phyloP scores from a whole-genome alignment of 2,113 vertebrate genomes.

The Rhabdomys dilectus region DNA sequence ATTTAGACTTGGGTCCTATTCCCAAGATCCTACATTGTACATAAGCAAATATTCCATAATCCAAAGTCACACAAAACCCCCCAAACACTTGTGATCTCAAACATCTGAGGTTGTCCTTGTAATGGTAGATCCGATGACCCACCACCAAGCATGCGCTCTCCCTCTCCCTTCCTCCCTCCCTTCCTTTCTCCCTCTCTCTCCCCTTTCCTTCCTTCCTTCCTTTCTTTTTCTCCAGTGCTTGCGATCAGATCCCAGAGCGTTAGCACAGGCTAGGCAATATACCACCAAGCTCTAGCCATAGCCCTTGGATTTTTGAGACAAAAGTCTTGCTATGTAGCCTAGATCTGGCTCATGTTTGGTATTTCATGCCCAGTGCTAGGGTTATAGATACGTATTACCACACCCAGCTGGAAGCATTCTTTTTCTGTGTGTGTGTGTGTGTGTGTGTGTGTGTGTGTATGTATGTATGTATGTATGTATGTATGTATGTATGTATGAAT shows the following conservation, averaged over 20 bases:
- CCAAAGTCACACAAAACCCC: background rate
- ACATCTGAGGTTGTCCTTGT: background rate
- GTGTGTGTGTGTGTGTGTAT: background rate
- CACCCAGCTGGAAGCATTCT: background rate
- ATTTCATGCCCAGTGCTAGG: background rate
- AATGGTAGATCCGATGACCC: rapidly evolving
- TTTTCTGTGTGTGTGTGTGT: background rate
- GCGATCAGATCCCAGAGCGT: background rate
- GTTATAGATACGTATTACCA: background rate
- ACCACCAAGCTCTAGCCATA: background rate
- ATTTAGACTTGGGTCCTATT: background rate
- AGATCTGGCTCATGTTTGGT: background rate
- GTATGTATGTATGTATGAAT: background rate
- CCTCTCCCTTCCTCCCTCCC: no score
- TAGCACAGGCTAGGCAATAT: background rate
- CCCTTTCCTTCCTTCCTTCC: background rate
- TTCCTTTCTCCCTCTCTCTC: background rate
- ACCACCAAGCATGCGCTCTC: background rate
- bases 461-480: background rate
- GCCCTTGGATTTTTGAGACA: background rate
- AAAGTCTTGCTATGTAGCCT: background rate
- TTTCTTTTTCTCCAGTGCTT: background rate
- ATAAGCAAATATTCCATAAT: background rate
- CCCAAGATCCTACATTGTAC: background rate
- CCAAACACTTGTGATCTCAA: background rate